A percentile compares a stretch with the other conserved stretches of the same genome.
Evolutionary conservation across 2,888 invertebrate genomes (phyloP).

Genomic region (Lacanobia wlatinum): DNA sequence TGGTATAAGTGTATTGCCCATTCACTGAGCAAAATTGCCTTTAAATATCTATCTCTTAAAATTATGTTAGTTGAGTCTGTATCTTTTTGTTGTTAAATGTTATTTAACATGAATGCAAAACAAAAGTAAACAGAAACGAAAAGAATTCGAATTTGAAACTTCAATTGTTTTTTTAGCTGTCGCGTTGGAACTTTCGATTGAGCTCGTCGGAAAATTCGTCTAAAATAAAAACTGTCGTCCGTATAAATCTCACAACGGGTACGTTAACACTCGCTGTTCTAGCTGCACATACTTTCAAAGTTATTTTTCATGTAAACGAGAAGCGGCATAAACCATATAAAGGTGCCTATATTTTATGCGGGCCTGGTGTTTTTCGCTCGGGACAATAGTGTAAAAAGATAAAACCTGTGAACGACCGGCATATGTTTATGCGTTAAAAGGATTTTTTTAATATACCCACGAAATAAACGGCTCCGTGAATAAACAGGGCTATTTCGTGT

Average conservation of each 20-base stretch:
- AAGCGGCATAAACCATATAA: slow-evolving; percentile 47
- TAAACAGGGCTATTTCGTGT: slow-evolving; percentile 36
- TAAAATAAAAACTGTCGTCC: slow-evolving; percentile 21
- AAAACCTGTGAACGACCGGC: slow-evolving; percentile 57
- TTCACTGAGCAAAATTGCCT: slow-evolving; percentile 35
- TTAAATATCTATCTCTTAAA: slow-evolving; percentile 20
- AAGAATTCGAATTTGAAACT: slow-evolving; percentile 38
- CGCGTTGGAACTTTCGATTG: slow-evolving; percentile 10
- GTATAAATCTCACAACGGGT: slow-evolving; percentile 40
- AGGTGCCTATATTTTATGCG: slow-evolving; percentile 64
- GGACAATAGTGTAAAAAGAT: slow-evolving; percentile 70
- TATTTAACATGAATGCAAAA: slow-evolving; percentile 5
- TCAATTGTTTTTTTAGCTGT: slow-evolving; percentile 20
- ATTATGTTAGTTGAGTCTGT: background rate
- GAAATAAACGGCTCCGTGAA: slow-evolving; percentile 43
- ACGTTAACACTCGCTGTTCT: slow-evolving; percentile 53
- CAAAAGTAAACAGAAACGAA: slow-evolving; percentile 17
- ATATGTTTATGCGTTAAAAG: slow-evolving; percentile 60
- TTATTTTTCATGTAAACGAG: slow-evolving; percentile 70
- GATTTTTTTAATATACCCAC: slow-evolving; percentile 58
- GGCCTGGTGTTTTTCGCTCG: slow-evolving; percentile 54
- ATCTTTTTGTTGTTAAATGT: slow-evolving; percentile 1
- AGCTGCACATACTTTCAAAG: slow-evolving; percentile 66
- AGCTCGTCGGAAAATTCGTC: slow-evolving; percentile 25
- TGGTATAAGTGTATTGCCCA: slow-evolving; percentile 37